Conservation (phyloP, 53 echinoderm and acorn worm genomes). For the Holothuria scabra region DNA sequence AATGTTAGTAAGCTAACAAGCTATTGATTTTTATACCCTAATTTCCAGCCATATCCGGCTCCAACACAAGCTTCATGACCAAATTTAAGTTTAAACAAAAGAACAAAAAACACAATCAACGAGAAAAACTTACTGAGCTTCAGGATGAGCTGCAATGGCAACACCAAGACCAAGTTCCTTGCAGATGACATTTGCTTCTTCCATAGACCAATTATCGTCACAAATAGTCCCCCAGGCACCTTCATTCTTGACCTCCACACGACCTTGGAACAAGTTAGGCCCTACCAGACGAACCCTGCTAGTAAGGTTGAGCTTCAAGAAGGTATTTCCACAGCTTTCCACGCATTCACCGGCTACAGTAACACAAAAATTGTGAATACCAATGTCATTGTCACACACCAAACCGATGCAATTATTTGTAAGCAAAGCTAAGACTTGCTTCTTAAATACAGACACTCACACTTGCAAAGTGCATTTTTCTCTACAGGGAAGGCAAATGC, state of each 20-base stretch:
- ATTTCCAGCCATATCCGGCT: too few relatives aligned
- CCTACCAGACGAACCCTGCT: constrained; percentile 63
- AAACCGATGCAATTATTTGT: too few relatives aligned
- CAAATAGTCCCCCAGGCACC: constrained; percentile 80
- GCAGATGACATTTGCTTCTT: constrained; percentile 88
- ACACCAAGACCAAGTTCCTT: constrained; percentile 76
- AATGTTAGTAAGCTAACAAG: too few relatives aligned
- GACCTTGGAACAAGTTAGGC: constrained; percentile 64
- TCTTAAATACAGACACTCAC: too few relatives aligned
- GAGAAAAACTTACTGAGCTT: constrained; percentile 71
- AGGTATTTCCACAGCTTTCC: constrained; percentile 52
- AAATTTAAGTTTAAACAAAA: background rate
- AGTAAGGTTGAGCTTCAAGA: constrained; percentile 2
- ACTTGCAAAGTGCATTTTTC: too few relatives aligned
- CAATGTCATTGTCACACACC: too few relatives aligned
- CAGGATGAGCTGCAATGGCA: constrained; percentile 69
- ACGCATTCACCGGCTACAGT: constrained; percentile 69
- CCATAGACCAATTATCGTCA: constrained; percentile 88
- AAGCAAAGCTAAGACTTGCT: too few relatives aligned
- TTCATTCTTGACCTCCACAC: constrained; percentile 75
- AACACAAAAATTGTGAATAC: too few relatives aligned
- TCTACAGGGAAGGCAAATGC: too few relatives aligned
- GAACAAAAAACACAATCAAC: background rate
- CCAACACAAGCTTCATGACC: too few relatives aligned
- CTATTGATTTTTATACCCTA: too few relatives aligned